Evolutionary conservation across 2,113 vertebrate species (phyloP).

Genomic region (Lepus americanus): DNA sequence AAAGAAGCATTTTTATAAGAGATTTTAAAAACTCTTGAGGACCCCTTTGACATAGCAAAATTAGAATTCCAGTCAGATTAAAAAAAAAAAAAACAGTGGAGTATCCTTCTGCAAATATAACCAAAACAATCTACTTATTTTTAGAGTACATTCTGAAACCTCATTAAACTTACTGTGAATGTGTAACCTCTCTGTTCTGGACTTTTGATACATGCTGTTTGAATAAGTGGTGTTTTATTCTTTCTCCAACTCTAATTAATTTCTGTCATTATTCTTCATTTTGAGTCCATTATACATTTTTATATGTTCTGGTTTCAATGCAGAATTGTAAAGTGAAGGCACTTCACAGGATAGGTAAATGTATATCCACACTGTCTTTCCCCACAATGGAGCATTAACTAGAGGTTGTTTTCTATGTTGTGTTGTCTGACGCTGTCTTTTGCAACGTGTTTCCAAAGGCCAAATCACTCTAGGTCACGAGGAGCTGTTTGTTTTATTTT

Average conservation of each 20-base stretch:
- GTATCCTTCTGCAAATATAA: conserved; percentile 2
- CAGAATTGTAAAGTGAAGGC: background rate
- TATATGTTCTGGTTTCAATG: background rate
- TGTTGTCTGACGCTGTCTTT: background rate
- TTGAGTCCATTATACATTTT: background rate
- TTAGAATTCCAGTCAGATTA: conserved; percentile 53
- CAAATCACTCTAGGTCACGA: background rate
- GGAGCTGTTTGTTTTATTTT: conserved; percentile 37
- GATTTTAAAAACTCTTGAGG: conserved; percentile 14
- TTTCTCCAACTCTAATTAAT: conserved; percentile 12
- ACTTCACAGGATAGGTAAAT: background rate
- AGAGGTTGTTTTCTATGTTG: background rate
- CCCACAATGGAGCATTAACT: no score
- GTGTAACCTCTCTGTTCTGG: background rate
- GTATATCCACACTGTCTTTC: background rate
- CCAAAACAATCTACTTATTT: conserved; percentile 3
- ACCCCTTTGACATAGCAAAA: conserved; percentile 17
- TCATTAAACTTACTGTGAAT: background rate
- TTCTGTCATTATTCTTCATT: conserved; percentile 28
- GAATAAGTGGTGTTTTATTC: conserved; percentile 6
- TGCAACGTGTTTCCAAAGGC: background rate
- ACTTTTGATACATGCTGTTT: background rate
- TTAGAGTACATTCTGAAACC: conserved; percentile 24
- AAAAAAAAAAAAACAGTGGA: background rate
- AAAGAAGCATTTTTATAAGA: conserved; percentile 42